A percentile compares a stretch with the other conserved stretches of the same genome.
phyloP scores from a whole-genome alignment of 1,140 invertebrate genomes.

The Orius insidiosus region DNA sequence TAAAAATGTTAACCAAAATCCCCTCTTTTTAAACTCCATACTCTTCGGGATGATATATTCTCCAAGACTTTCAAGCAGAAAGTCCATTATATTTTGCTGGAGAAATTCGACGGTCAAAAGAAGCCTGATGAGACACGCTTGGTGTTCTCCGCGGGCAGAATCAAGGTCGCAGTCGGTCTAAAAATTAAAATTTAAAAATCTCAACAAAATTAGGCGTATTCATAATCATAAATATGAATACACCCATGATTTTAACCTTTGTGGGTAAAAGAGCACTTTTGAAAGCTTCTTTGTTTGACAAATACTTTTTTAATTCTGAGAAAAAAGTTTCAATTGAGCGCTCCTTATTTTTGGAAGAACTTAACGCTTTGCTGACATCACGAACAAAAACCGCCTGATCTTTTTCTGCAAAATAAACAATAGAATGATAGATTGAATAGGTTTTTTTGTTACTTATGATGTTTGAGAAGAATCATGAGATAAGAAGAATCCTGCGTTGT shows the following conservation, averaged over 20 bases:
- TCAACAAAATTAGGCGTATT: no score
- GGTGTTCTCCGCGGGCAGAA: not conserved
- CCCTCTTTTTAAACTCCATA: not conserved
- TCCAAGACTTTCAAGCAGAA: slow-evolving; percentile 3
- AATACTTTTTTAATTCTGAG: slow-evolving; percentile 4
- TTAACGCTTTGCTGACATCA: not conserved
- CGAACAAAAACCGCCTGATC: slow-evolving; percentile 10
- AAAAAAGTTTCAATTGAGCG: not conserved
- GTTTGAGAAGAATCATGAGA: no score
- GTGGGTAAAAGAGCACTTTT: slow-evolving; percentile 9
- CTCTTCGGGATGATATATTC: slow-evolving; percentile 5
- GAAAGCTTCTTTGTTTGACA: slow-evolving; percentile 4
- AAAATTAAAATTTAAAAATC: no score
- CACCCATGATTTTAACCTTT: slow-evolving; percentile 3
- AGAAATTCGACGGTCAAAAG: slow-evolving; percentile 5
- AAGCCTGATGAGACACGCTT: slow-evolving; percentile 6
- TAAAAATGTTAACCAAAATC: no score
- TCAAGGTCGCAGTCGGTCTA: slow-evolving; percentile 3
- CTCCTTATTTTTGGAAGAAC: not conserved
- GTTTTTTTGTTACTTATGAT: no score
- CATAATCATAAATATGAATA: no score
- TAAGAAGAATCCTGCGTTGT: no score
- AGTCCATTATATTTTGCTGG: slow-evolving; percentile 4
- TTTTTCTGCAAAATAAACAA: not conserved
- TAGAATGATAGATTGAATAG: no score